A percentile compares a stretch with the other conserved stretches of the same genome.
Evolutionary conservation across 2,888 invertebrate genomes (phyloP).

Genomic region (Leucoma salicis): DNA sequence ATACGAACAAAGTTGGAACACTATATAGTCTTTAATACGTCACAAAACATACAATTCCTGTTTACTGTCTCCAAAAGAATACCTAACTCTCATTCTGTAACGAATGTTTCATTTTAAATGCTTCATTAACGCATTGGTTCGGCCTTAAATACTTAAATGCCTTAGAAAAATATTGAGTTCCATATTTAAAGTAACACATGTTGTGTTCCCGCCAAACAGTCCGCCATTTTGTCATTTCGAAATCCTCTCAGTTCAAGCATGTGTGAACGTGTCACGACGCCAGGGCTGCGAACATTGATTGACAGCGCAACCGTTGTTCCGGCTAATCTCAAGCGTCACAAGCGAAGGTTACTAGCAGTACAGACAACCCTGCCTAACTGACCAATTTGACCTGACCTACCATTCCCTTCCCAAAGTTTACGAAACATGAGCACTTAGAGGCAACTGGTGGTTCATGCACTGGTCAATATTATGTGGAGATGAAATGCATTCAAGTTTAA

Average conservation of each 20-base stretch:
- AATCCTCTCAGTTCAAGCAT: slow-evolving; percentile 39
- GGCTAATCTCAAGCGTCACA: slow-evolving; percentile 60
- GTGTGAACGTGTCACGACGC: slow-evolving; percentile 39
- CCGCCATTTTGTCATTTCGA: slow-evolving; percentile 39
- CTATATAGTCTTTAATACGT: no score
- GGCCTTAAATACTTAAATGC: neutral
- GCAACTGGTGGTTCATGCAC: slow-evolving; percentile 2
- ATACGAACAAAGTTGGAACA: no score
- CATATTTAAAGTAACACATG: slow-evolving; percentile 7
- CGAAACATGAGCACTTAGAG: slow-evolving; percentile 3
- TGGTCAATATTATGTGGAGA: slow-evolving; percentile 16
- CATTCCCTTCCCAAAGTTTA: neutral
- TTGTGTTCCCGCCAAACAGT: slow-evolving; percentile 8
- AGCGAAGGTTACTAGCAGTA: slow-evolving; percentile 30
- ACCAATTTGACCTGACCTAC: slow-evolving; percentile 17
- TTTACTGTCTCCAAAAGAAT: no score
- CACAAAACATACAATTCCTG: no score
- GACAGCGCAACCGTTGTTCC: slow-evolving; percentile 52
- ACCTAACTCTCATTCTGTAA: no score
- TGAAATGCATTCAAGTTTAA: slow-evolving; percentile 29
- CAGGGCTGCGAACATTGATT: slow-evolving; percentile 50
- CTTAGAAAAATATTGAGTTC: slow-evolving; percentile 5
- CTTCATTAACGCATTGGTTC: slow-evolving; percentile 1
- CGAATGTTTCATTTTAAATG: neutral
- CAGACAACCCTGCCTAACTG: slow-evolving; percentile 38